Evolutionary conservation across 1,140 invertebrate species (phyloP).

Genomic region (Dendroctonus ponderosae): DNA sequence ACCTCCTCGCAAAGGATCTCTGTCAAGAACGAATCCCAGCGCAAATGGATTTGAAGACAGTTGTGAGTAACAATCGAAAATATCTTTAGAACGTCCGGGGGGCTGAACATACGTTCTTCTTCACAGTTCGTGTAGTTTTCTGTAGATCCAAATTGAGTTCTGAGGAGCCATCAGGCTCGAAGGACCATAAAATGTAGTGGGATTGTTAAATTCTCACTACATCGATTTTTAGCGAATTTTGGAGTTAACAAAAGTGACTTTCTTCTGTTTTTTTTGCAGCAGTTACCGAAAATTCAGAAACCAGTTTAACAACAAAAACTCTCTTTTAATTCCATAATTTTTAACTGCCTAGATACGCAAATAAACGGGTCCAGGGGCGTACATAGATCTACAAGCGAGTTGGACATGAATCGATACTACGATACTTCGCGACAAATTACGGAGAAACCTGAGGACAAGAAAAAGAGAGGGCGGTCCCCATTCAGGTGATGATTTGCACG

Average conservation of each 20-base stretch:
- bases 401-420: conserved; percentile 67
- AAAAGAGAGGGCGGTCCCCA: conserved; percentile 82
- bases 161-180: too few relatives aligned
- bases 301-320: too few relatives aligned
- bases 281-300: too few relatives aligned
- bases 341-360: too few relatives aligned
- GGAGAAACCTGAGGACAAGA: conserved; percentile 71
- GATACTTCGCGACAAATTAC: conserved; percentile 57
- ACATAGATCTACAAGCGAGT: conserved; percentile 71
- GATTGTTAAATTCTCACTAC: too few relatives aligned
- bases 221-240: too few relatives aligned
- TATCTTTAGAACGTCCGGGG: neutral
- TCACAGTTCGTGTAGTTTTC: too few relatives aligned
- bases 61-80: conserved; percentile 33
- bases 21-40: conserved; percentile 56
- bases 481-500: conserved; percentile 67
- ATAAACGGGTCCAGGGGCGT: conserved; percentile 56
- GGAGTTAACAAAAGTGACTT: neutral
- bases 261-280: too few relatives aligned
- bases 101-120: neutral
- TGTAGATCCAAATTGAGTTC: too few relatives aligned
- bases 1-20: conserved; percentile 72
- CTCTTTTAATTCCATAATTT: too few relatives aligned
- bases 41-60: conserved; percentile 47
- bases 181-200: too few relatives aligned